These are phyloP conservation scores for Zygothrica quintamaculata DNA, from an alignment of 2,888 invertebrate genomes.

Conservation along the genomic window DNA sequence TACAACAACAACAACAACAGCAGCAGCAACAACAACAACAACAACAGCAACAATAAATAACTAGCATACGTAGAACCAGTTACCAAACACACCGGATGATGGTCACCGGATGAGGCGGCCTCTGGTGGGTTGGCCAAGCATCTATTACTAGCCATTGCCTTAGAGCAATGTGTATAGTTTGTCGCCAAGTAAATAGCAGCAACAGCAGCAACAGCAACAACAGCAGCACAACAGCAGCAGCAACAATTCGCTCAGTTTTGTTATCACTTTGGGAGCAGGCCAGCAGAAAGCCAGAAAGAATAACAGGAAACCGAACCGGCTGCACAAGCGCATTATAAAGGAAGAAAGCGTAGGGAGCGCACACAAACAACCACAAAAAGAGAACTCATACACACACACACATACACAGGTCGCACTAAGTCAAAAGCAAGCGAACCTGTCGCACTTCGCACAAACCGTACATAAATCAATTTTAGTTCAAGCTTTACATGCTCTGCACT, in stretches of 20 bases:
- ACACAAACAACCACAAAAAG: slow-evolving; percentile 16
- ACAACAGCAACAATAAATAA: slow-evolving; percentile 8
- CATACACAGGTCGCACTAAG: too few species aligned
- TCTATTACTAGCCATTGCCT: slow-evolving; percentile 26
- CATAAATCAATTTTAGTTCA: slow-evolving; percentile 39
- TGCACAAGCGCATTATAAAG: slow-evolving; percentile 50
- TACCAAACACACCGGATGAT: slow-evolving; percentile 71
- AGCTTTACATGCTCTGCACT: slow-evolving; percentile 20
- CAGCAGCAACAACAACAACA: slow-evolving; percentile 11
- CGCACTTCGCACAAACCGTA: slow-evolving; percentile 23
- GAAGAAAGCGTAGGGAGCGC: slow-evolving; percentile 45
- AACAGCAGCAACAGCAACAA: slow-evolving; percentile 30
- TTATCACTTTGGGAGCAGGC: slow-evolving; percentile 60
- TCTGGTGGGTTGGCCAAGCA: slow-evolving; percentile 41
- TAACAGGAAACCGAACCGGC: slow-evolving; percentile 83
- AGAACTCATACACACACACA: too few species aligned
- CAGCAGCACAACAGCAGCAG: too few species aligned
- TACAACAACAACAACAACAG: slow-evolving; percentile 11
- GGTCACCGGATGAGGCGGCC: slow-evolving; percentile 72
- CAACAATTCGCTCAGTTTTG: slow-evolving; percentile 62
- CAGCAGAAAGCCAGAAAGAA: slow-evolving; percentile 25
- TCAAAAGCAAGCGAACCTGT: slow-evolving; percentile 35
- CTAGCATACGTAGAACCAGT: slow-evolving; percentile 67
- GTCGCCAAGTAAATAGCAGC: slow-evolving; percentile 8
- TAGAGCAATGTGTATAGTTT: slow-evolving; percentile 5